Conservation (phyloP, 1,140 invertebrate genomes). For the Apis cerana region DNA sequence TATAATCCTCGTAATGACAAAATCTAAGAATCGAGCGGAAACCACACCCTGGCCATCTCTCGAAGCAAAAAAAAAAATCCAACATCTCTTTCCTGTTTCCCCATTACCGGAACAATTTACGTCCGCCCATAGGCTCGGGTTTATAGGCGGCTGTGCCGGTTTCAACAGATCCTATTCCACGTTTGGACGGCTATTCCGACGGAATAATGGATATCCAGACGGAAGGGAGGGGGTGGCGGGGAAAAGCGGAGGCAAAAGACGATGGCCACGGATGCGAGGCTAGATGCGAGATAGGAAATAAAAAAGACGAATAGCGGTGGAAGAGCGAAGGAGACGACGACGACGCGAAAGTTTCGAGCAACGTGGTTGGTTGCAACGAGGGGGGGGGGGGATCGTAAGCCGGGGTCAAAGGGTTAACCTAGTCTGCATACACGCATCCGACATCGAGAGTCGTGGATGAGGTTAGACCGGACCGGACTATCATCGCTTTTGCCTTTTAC, state of each 20-base stretch:
- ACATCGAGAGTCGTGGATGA: slow-evolving; percentile 36
- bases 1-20: too few species aligned
- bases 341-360: slow-evolving; percentile 49
- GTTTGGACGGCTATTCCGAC: neutral
- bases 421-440: slow-evolving; percentile 59
- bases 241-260: neutral
- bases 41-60: too few species aligned
- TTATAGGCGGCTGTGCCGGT: neutral
- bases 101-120: slow-evolving; percentile 1
- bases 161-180: slow-evolving; percentile 4
- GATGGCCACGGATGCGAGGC: neutral
- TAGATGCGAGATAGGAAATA: slow-evolving; percentile 23
- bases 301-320: slow-evolving; percentile 8
- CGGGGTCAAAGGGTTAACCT: slow-evolving; percentile 65
- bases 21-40: too few species aligned
- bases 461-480: slow-evolving; percentile 52
- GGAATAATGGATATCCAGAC: neutral
- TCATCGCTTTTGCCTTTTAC: slow-evolving; percentile 56
- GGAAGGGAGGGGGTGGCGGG: neutral
- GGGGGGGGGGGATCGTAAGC: slow-evolving; percentile 55
- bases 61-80: too few species aligned
- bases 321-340: slow-evolving; percentile 17
- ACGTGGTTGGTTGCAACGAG: slow-evolving; percentile 34
- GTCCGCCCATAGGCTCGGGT: neutral
- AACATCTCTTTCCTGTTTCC: neutral